A percentile compares a stretch with the other conserved stretches of the same genome.
phyloP scores from a whole-genome alignment of 35 echinoderm and acorn worm genomes.

The Heliocidaris erythrogramma region DNA sequence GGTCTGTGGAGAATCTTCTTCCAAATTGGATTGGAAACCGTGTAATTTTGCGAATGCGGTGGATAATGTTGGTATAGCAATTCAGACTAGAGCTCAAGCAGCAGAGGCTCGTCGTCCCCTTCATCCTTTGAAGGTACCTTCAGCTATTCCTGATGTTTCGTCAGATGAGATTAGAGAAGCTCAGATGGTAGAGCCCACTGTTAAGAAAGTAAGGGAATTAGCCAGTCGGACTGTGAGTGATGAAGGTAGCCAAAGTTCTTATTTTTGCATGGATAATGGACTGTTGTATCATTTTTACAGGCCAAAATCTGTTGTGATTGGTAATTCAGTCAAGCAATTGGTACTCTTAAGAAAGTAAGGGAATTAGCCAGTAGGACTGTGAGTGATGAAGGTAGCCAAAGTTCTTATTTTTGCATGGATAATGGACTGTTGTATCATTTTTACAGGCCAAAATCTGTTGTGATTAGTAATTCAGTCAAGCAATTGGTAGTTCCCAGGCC shows the following conservation, averaged over 20 bases:
- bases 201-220: background rate
- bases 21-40: too few species aligned
- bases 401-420: background rate
- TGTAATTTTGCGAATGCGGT: too few species aligned
- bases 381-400: background rate
- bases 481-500: constrained; percentile 45
- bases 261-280: background rate
- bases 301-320: background rate
- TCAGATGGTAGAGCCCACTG: background rate
- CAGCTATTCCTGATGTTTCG: background rate
- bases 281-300: background rate
- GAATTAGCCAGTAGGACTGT: background rate
- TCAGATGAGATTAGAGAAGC: background rate
- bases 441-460: background rate
- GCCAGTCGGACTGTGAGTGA: background rate
- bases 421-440: background rate
- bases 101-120: background rate
- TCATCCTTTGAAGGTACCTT: too few species aligned
- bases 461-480: background rate
- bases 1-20: too few species aligned
- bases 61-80: too few species aligned
- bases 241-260: background rate
- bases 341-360: constrained; percentile 1
- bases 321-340: background rate
- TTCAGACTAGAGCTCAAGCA: background rate